phyloP scores from a whole-genome alignment of 2,888 invertebrate genomes.

The Cataglyphis livida region DNA sequence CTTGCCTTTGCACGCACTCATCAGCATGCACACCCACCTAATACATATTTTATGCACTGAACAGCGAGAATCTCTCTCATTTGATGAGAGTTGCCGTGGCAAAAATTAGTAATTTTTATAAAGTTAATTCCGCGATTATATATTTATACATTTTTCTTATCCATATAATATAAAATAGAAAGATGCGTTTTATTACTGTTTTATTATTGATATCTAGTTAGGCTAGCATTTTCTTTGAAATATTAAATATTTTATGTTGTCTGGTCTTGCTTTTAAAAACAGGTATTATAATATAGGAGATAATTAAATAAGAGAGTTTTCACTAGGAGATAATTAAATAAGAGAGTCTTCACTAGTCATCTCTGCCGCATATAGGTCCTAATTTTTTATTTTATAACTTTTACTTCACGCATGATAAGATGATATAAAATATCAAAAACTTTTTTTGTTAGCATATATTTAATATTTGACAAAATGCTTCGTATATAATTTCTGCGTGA shows the following conservation, averaged over 20 bases:
- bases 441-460: too few species aligned
- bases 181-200: neutral
- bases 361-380: neutral
- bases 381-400: neutral
- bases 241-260: neutral
- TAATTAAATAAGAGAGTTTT: neutral
- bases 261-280: neutral
- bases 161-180: neutral
- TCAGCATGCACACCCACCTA: constrained; percentile 27
- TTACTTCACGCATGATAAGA: neutral
- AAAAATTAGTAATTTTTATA: constrained; percentile 9
- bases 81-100: neutral
- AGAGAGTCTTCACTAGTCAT: neutral
- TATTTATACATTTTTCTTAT: neutral
- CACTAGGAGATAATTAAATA: neutral
- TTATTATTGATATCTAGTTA: neutral
- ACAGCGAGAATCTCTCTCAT: constrained; percentile 1
- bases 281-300: neutral
- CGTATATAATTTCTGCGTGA: neutral
- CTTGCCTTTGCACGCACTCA: constrained; percentile 54
- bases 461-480: neutral
- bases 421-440: neutral
- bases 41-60: constrained; percentile 18
- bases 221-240: neutral
- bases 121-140: neutral